Percentiles rank a stretch among this genome's conserved stretches.
Evolutionary conservation across 1,140 invertebrate genomes (phyloP).

Genomic region (Agrypnia vestita): DNA sequence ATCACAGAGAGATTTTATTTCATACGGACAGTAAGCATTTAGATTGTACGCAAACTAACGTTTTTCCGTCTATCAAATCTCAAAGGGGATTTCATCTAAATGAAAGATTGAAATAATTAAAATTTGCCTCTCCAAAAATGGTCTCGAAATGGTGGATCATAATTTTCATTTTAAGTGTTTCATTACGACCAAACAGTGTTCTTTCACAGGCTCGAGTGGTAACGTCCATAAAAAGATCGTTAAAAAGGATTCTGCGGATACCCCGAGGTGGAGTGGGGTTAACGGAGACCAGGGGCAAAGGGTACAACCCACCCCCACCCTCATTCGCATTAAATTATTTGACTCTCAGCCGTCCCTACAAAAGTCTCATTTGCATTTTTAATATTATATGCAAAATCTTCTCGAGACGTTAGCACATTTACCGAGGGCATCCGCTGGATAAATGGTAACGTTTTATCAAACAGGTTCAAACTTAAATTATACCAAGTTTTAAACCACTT

Average conservation of each 20-base stretch:
- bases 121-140: constrained; percentile 31
- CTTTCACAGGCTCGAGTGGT: constrained; percentile 48
- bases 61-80: constrained; percentile 24
- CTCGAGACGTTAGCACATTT: constrained; percentile 39
- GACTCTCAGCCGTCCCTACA: constrained; percentile 49
- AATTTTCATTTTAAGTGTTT: constrained; percentile 55
- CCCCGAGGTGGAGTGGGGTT: constrained; percentile 12
- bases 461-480: constrained; percentile 32
- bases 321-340: constrained; percentile 56
- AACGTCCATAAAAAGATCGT: constrained; percentile 54
- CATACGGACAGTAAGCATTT: background rate
- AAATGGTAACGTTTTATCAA: constrained; percentile 41
- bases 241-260: constrained; percentile 44
- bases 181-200: constrained; percentile 53
- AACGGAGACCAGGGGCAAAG: constrained; percentile 1
- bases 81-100: constrained; percentile 15
- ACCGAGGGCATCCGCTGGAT: constrained; percentile 18
- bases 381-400: constrained; percentile 57
- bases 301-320: constrained; percentile 42
- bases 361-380: constrained; percentile 61
- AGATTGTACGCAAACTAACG: constrained; percentile 11
- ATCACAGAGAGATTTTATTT: too few species aligned
- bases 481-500: background rate
- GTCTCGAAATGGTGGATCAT: constrained; percentile 28
- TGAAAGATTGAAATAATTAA: constrained; percentile 36